Evolutionary conservation across 2,113 vertebrate genomes (phyloP), one percentile per base, ranked within the genome.

Genomic region (Pedetes capensis): DNA sequence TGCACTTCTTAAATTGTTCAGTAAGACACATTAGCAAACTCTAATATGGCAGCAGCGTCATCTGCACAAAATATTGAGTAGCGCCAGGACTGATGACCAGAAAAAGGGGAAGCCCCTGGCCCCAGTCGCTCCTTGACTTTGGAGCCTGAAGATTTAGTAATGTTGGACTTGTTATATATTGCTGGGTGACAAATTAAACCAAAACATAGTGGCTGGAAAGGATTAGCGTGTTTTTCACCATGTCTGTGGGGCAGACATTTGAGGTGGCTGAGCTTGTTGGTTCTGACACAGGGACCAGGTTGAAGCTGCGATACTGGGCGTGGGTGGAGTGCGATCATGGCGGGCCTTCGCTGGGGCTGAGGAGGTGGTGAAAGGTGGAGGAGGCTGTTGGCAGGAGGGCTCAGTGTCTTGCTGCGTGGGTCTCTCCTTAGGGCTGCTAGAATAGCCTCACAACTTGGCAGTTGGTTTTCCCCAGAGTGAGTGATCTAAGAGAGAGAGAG

Each of bases 331-430:
- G n/a, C n/a, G n/a, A n/a, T n/a, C n/a, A n/a, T n/a, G n/a, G n/a
- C n/a, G n/a, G n/a, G n/a, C n/a, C n/a, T n/a, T n/a, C n/a, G n/a
- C 29, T 8, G 22, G 16, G 57, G 14, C 4, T 68, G 71, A 14
- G 14, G 68, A 10, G 34, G 2, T 47, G 1, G 3, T 18, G 8
- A 42, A 17, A 63, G 74, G 11, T 22, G 80, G n/a, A 27, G 0
- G 9, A 10, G 17, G 51, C 79, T 83, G 1, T 78, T 17, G 29
- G 34, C 29, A n/a, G 16, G 55, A 64, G 6, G 12, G 29, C 76
- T 66, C 69, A 3, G 23, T 44, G 61, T 34, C 34, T 37, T 32
- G 47, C 20, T 34, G 0, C 4, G 0, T 0, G 23, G 29, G 6
- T 8, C 0, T 87, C 80, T 55, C 32, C 51, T n/a, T 47, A 1